Conservation (phyloP, 1,140 invertebrate species). For the Microplitis mediator region DNA sequence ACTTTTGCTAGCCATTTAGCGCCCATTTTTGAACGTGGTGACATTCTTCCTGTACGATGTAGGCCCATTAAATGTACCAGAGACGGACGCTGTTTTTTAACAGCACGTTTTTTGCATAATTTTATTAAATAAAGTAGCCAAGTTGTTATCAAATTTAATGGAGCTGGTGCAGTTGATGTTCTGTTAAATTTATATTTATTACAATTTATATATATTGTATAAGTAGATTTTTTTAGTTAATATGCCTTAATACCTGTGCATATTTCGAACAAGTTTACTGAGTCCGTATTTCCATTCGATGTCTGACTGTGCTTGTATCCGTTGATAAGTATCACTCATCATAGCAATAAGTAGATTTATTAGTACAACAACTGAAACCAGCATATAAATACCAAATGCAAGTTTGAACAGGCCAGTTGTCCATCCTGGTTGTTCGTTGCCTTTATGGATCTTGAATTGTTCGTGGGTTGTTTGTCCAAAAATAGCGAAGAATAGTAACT, state of each 20-base stretch:
- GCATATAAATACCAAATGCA: constrained; percentile 91
- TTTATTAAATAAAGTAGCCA: constrained; percentile 85
- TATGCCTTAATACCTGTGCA: constrained; percentile 73
- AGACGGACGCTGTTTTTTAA: constrained; percentile 79
- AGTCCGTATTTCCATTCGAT: constrained; percentile 99
- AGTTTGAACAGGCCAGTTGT: constrained; percentile 82
- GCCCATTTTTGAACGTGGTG: constrained; percentile 80
- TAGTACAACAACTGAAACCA: constrained; percentile 97
- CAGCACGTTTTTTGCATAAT: constrained; percentile 75
- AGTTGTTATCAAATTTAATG: constrained; percentile 94
- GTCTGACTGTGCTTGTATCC: constrained; percentile 99
- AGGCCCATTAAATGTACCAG: constrained; percentile 81
- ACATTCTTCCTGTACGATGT: constrained; percentile 71
- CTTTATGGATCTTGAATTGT: constrained; percentile 66
- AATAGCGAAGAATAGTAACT: constrained; percentile 98
- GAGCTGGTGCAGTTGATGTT: constrained; percentile 95
- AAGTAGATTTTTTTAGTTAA: not conserved
- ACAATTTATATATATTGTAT: not conserved
- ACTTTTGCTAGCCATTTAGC: constrained; percentile 86
- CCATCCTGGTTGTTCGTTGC: constrained; percentile 70
- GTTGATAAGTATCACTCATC: constrained; percentile 99
- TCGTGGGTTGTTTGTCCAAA: constrained; percentile 95
- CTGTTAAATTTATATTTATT: constrained; percentile 51
- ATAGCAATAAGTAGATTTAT: constrained; percentile 99
- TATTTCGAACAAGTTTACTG: constrained; percentile 97